Evolutionary conservation across 2,888 invertebrate genomes (phyloP), one percentile per base, ranked within the genome.

Genomic region (Sesia apiformis): DNA sequence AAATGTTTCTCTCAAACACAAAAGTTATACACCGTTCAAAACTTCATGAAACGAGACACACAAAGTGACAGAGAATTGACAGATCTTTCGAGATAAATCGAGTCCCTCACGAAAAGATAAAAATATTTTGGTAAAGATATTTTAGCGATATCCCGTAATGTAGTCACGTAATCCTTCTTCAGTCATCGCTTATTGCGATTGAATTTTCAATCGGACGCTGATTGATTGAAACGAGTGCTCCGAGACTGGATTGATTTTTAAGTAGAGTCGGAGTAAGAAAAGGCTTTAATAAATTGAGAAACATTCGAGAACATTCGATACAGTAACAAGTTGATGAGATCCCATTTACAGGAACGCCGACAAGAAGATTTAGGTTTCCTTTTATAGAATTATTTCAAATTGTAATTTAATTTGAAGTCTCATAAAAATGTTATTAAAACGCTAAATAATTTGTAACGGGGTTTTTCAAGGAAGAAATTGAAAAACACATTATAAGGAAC

Each of bases 151-250:
- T 73, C 69, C 64, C 62, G 74, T 76, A 81, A 78, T 74, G 67
- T 74, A 76, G 81, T 84, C 79, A 78, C 81, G 84, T 85, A 84
- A 83, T 80, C 80, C 79, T 79, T 75, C 78, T 75, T 69, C 74
- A 76, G 76, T 80, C 80, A 78, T 82, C 76, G 80, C 75, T 76
- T 82, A 79, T 80, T 81, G 70, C 72, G 73, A 84, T 78, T 81
- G 84, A 85, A 85, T 79, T 81, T 82, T 82, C 84, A 85, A 85
- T 81, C 72, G 78, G 73, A 74, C 78, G 73, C 72, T 81, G 85
- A 87, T 86, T 87, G 86, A 88, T 87, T 80, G 84, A 78, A 83
- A 77, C 77, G 81, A 76, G 72, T 73, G 72, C 72, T 69, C 59
- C 65, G 67, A 65, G 73, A 67, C 75, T 62, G 76, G 74, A 82